phyloP scores from a whole-genome alignment of 2,113 vertebrate species.

The Ursus arctos region DNA sequence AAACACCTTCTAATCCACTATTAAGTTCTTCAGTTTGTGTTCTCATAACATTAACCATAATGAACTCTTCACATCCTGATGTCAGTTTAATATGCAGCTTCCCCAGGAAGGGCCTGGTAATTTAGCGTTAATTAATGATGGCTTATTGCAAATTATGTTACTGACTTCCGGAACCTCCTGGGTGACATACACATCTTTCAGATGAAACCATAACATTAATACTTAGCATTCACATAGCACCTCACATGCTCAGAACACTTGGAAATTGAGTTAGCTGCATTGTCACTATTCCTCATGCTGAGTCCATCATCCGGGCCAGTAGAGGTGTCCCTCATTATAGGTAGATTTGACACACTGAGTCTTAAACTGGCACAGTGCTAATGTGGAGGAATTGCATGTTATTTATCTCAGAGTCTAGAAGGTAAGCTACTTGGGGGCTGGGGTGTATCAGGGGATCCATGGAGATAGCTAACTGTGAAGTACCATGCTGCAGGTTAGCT shows the following conservation, averaged over 20 bases:
- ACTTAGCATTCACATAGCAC: conserved; percentile 59
- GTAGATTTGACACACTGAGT: conserved; percentile 53
- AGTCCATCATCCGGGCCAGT: neutral
- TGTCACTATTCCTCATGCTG: conserved; percentile 17
- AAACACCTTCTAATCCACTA: conserved; percentile 84
- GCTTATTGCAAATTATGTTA: conserved; percentile 88
- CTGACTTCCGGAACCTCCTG: conserved; percentile 84
- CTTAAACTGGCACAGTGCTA: conserved; percentile 51
- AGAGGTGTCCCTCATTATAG: conserved; percentile 53
- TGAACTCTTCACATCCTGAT: conserved; percentile 86
- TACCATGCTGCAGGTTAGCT: neutral
- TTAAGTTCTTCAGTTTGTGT: conserved; percentile 85
- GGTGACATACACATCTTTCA: conserved; percentile 78
- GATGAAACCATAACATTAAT: conserved; percentile 74
- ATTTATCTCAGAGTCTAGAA: neutral
- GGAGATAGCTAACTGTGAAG: neutral
- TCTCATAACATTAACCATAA: conserved; percentile 84
- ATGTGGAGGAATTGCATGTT: neutral
- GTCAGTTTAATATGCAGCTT: conserved; percentile 84
- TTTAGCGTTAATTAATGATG: conserved; percentile 88
- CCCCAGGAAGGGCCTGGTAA: conserved; percentile 85
- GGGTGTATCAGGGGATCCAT: neutral
- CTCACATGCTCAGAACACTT: neutral
- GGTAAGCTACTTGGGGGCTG: neutral
- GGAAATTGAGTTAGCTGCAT: conserved; percentile 71